A percentile compares a stretch with the other conserved stretches of the same genome.
These are phyloP conservation scores for Piliocolobus tephrosceles DNA, from an alignment of 2,113 vertebrate species.

Conservation along the genomic window DNA sequence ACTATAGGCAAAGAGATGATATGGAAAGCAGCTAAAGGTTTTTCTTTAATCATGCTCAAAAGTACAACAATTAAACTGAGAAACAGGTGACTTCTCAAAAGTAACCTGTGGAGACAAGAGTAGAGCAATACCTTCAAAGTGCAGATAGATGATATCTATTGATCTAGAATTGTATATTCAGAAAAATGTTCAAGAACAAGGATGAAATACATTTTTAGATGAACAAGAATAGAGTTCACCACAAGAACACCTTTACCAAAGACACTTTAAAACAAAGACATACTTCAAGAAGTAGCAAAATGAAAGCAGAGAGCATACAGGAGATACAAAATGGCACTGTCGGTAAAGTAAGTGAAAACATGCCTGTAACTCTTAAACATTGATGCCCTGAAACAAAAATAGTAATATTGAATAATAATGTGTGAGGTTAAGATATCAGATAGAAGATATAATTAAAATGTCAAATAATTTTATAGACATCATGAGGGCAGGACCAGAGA, in stretches of 20 bases:
- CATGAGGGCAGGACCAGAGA: neutral
- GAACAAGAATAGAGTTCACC: neutral
- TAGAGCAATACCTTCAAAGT: neutral
- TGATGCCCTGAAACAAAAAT: neutral
- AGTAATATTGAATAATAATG: neutral
- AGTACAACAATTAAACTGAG: neutral
- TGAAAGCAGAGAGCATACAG: neutral
- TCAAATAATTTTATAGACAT: neutral
- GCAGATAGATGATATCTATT: neutral
- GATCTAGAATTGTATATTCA: neutral
- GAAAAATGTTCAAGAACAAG: neutral
- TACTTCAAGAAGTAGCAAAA: neutral
- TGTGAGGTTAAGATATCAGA: neutral
- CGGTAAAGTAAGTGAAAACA: neutral
- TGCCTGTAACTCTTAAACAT: neutral
- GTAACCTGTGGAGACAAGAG: neutral
- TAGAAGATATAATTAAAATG: neutral
- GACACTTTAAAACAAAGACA: neutral
- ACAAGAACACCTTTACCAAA: neutral
- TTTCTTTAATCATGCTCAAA: neutral
- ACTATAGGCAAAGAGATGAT: neutral
- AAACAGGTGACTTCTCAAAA: neutral
- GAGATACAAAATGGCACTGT: neutral
- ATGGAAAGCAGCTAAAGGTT: neutral
- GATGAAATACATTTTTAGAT: slow-evolving; percentile 10